Conservation (phyloP, 2,797 vertebrate genomes). For the Liparis tanakae region DNA sequence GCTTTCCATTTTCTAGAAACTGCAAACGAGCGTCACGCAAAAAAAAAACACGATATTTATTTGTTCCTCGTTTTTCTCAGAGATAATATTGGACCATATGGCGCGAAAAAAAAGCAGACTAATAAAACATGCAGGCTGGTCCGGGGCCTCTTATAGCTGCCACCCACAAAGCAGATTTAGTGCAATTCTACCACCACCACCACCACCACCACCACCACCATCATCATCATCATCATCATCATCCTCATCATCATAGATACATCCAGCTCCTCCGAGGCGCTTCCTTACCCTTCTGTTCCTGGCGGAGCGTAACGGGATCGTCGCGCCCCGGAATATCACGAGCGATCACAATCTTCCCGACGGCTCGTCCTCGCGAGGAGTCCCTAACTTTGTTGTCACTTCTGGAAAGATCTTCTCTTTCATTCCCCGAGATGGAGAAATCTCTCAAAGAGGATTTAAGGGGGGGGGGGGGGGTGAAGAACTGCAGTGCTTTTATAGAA, state of each 20-base stretch:
- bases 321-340: slow-evolving; percentile 43
- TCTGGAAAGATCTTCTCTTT: slow-evolving; percentile 29
- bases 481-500: slow-evolving; percentile 8
- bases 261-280: background rate
- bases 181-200: slow-evolving; percentile 27
- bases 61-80: slow-evolving; percentile 4
- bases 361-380: slow-evolving; percentile 30
- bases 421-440: slow-evolving; percentile 33
- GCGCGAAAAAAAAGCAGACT: background rate
- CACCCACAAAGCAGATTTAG: slow-evolving; percentile 28
- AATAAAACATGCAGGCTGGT: background rate
- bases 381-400: slow-evolving; percentile 41
- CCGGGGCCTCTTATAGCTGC: slow-evolving; percentile 23
- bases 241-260: slow-evolving; percentile 22
- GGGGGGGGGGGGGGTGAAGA: background rate
- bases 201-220: slow-evolving; percentile 29
- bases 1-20: background rate
- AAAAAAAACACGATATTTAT: background rate
- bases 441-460: slow-evolving; percentile 33
- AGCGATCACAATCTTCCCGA: slow-evolving; percentile 47
- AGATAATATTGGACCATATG: slow-evolving; percentile 21
- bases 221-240: slow-evolving; percentile 34
- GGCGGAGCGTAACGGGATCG: slow-evolving; percentile 39
- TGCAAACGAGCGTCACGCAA: background rate
- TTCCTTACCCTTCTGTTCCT: slow-evolving; percentile 27